Evolutionary conservation across 1,140 invertebrate genomes (phyloP).

Genomic region (Brachionus paranguensis): DNA sequence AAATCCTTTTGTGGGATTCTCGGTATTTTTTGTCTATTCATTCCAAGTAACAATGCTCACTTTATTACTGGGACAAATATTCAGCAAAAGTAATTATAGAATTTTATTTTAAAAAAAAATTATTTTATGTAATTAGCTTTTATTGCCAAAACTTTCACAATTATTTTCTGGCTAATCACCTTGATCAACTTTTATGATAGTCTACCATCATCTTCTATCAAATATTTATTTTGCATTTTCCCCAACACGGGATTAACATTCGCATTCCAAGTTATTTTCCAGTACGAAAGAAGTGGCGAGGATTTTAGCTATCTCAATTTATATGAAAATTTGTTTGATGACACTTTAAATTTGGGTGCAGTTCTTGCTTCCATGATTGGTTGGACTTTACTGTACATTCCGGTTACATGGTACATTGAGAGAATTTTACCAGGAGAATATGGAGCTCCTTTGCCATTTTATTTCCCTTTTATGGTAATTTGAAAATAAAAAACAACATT

Average conservation of each 20-base stretch:
- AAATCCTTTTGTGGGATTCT: slow-evolving; percentile 13
- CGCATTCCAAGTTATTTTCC: slow-evolving; percentile 22
- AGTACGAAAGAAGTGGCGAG: slow-evolving; percentile 27
- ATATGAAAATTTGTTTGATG: slow-evolving; percentile 32
- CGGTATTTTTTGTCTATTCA: slow-evolving; percentile 29
- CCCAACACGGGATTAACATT: slow-evolving; percentile 19
- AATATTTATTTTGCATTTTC: slow-evolving; percentile 38
- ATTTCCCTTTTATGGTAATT: slow-evolving; percentile 53
- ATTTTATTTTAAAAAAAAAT: background rate
- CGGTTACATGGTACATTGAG: slow-evolving; percentile 63
- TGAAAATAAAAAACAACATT: no score
- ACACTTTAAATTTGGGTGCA: background rate
- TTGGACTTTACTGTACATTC: slow-evolving; percentile 57
- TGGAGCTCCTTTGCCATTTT: slow-evolving; percentile 58
- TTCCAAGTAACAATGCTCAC: slow-evolving; percentile 11
- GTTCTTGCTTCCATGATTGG: slow-evolving; percentile 52
- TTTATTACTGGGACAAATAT: slow-evolving; percentile 23
- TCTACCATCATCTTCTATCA: slow-evolving; percentile 16
- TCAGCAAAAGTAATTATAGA: slow-evolving; percentile 16
- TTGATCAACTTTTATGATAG: slow-evolving; percentile 34
- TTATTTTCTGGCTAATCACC: slow-evolving; percentile 29
- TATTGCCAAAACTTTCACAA: slow-evolving; percentile 20
- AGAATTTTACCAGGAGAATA: slow-evolving; percentile 62
- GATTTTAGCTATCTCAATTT: background rate
- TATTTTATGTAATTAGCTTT: background rate